A percentile compares a stretch with the other conserved stretches of the same genome.
These are phyloP conservation scores for Bellardia pandia DNA, from an alignment of 2,888 invertebrate species.

Conservation along the genomic window DNA sequence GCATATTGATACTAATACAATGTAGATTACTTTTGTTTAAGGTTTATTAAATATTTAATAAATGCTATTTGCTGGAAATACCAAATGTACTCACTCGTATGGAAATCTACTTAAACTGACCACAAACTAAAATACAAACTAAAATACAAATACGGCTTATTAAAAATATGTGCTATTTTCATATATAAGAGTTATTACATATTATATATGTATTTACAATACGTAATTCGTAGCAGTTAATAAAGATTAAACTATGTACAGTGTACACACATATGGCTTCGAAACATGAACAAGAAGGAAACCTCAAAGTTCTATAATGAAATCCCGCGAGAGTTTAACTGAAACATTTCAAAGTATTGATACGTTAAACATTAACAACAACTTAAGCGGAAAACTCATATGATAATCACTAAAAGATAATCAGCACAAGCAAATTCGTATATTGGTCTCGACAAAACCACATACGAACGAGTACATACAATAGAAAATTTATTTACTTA, in stretches of 20 bases:
- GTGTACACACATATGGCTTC: slow-evolving; percentile 56
- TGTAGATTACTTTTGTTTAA: neutral
- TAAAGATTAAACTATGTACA: slow-evolving; percentile 59
- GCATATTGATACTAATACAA: neutral
- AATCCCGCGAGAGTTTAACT: slow-evolving; percentile 69
- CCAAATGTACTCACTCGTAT: neutral
- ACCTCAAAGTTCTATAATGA: slow-evolving; percentile 62
- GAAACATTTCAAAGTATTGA: slow-evolving; percentile 48
- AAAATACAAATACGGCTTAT: slow-evolving; percentile 32
- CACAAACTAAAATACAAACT: slow-evolving; percentile 50
- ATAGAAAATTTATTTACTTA: neutral
- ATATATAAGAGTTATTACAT: neutral
- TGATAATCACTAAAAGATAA: slow-evolving; percentile 70
- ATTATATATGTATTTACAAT: slow-evolving; percentile 18
- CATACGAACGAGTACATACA: neutral
- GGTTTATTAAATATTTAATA: slow-evolving; percentile 22
- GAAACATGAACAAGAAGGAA: slow-evolving; percentile 50
- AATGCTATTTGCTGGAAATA: slow-evolving; percentile 13
- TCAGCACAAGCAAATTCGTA: slow-evolving; percentile 61
- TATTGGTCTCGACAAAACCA: slow-evolving; percentile 55
- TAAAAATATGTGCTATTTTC: slow-evolving; percentile 11
- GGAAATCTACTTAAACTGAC: slow-evolving; percentile 34
- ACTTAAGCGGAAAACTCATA: slow-evolving; percentile 71
- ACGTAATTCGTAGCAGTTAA: slow-evolving; percentile 56
- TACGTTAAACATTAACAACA: slow-evolving; percentile 47